Conservation (phyloP, 2,888 invertebrate species). For the Parochlus steinenii region DNA sequence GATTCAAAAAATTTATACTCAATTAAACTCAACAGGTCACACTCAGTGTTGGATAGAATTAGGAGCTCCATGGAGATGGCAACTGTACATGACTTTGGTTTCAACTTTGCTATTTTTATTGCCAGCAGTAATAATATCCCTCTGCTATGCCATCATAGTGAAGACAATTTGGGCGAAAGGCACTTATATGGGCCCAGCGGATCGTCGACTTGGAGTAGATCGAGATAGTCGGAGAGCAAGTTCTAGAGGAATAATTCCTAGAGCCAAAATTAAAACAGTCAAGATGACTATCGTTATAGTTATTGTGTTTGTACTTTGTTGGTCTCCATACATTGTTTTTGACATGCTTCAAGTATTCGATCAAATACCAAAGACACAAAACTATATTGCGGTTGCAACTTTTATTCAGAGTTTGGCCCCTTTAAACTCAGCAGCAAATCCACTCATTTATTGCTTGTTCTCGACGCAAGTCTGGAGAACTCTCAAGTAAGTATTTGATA, state of each 20-base stretch:
- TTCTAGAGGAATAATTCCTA: slow-evolving; percentile 82
- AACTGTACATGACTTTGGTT: slow-evolving; percentile 74
- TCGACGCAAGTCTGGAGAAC: slow-evolving; percentile 75
- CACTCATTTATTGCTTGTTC: slow-evolving; percentile 85
- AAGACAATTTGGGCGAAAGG: slow-evolving; percentile 79
- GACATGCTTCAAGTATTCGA: slow-evolving; percentile 80
- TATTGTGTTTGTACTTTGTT: slow-evolving; percentile 85
- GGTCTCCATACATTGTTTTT: slow-evolving; percentile 90
- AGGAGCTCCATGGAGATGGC: slow-evolving; percentile 57
- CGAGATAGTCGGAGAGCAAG: slow-evolving; percentile 59
- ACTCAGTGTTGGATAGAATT: slow-evolving; percentile 83
- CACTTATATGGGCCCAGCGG: slow-evolving; percentile 26
- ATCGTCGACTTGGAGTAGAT: slow-evolving; percentile 21
- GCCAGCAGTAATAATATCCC: slow-evolving; percentile 74
- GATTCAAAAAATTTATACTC: neutral
- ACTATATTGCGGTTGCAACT: slow-evolving; percentile 68
- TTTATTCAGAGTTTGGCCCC: slow-evolving; percentile 85
- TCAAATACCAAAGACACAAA: slow-evolving; percentile 60
- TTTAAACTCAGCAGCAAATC: slow-evolving; percentile 86
- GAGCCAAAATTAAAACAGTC: slow-evolving; percentile 94
- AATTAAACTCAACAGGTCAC: slow-evolving; percentile 32
- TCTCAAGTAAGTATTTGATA: slow-evolving; percentile 44
- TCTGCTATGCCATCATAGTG: slow-evolving; percentile 82
- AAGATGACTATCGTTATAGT: slow-evolving; percentile 97
- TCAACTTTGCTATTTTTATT: slow-evolving; percentile 67